Conservation (phyloP, 2,113 vertebrate species). For the Pagrus major region DNA sequence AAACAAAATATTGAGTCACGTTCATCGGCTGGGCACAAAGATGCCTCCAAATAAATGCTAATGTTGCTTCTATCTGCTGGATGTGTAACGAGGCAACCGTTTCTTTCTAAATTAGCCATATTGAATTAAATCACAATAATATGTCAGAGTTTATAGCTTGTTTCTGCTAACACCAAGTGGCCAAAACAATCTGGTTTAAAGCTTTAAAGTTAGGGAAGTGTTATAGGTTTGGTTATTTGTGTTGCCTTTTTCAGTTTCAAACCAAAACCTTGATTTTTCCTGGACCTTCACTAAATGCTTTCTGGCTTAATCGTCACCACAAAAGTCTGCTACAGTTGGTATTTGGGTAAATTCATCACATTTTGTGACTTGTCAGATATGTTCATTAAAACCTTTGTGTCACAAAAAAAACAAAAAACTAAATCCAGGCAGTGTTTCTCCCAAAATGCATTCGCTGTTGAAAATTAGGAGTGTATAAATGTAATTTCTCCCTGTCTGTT, state of each 20-base stretch:
- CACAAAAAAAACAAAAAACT: background rate
- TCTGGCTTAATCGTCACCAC: background rate
- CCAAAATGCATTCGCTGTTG: constrained; percentile 1
- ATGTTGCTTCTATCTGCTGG: background rate
- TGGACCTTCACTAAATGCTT: background rate
- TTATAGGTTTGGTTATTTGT: background rate
- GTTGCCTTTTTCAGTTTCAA: background rate
- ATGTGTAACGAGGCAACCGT: background rate
- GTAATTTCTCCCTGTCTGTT: constrained; percentile 21
- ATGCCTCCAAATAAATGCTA: background rate
- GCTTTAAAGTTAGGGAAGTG: too few species aligned
- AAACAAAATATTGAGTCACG: background rate
- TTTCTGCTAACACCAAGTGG: background rate
- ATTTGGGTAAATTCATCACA: too few species aligned
- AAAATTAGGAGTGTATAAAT: background rate
- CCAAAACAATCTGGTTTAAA: constrained; percentile 5
- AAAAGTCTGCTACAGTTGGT: background rate
- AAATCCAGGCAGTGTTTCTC: background rate
- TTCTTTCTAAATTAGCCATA: background rate
- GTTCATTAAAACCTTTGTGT: background rate
- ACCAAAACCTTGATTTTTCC: background rate
- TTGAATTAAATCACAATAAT: background rate
- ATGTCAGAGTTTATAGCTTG: background rate
- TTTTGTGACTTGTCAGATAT: background rate
- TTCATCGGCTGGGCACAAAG: background rate